phyloP scores from a whole-genome alignment of 2,888 invertebrate genomes.

The Glaucopsyche alexis region DNA sequence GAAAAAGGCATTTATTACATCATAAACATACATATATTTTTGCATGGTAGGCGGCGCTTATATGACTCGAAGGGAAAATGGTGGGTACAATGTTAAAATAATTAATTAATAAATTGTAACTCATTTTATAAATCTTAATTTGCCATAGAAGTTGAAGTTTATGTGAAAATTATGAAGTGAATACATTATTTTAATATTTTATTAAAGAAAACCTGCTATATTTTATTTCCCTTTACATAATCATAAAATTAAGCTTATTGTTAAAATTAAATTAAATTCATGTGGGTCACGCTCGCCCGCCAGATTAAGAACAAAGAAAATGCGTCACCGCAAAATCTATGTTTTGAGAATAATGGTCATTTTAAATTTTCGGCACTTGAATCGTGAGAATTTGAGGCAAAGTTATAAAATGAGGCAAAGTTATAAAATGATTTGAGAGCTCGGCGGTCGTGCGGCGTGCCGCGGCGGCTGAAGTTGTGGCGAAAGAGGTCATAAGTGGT shows the following conservation, averaged over 20 bases:
- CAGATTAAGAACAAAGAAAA: slow-evolving; percentile 20
- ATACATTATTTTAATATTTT: background rate
- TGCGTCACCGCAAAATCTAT: slow-evolving; percentile 25
- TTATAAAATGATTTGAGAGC: too few relatives aligned
- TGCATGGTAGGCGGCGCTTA: too few relatives aligned
- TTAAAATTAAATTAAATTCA: background rate
- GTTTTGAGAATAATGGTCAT: slow-evolving; percentile 10
- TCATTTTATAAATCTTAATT: too few relatives aligned
- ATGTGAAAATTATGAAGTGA: too few relatives aligned
- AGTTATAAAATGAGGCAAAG: slow-evolving; percentile 20
- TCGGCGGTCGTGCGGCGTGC: background rate
- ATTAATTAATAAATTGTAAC: background rate
- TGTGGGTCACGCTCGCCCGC: slow-evolving; percentile 6
- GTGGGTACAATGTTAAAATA: too few relatives aligned
- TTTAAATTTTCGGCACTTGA: slow-evolving; percentile 30
- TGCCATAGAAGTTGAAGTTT: too few relatives aligned
- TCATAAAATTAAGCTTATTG: slow-evolving; percentile 3
- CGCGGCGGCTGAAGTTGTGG: slow-evolving; percentile 47
- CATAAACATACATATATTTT: too few relatives aligned
- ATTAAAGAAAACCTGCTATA: background rate
- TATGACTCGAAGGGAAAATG: too few relatives aligned
- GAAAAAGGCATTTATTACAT: too few relatives aligned
- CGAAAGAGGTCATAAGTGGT: slow-evolving; percentile 65
- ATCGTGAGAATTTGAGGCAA: slow-evolving; percentile 30
- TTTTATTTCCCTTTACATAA: background rate